These are phyloP conservation scores for Hemibagrus guttatus DNA, from an alignment of 2,797 vertebrate genomes.

Conservation along the genomic window DNA sequence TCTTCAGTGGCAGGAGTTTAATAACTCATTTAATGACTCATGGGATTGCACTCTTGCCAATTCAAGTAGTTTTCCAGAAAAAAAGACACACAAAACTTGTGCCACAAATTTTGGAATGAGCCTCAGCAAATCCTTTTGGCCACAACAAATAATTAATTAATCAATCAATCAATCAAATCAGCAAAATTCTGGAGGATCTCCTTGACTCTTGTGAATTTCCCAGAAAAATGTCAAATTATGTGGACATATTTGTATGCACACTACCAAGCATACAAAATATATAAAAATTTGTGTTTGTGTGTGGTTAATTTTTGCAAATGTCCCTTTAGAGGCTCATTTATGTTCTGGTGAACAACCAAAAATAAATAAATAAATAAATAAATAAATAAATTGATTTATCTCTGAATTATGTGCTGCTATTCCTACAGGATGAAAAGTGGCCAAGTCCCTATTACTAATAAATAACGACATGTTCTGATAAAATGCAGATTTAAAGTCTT, in stretches of 20 bases:
- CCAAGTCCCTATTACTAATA: constrained; percentile 4
- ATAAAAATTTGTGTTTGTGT: background rate
- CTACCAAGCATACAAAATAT: background rate
- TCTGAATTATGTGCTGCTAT: background rate
- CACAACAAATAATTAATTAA: too few relatives aligned
- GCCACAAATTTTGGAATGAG: too few relatives aligned
- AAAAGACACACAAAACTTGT: too few relatives aligned
- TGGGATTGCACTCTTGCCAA: too few relatives aligned
- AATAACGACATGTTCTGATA: constrained; percentile 31
- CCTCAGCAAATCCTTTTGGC: too few relatives aligned
- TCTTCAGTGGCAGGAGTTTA: too few relatives aligned
- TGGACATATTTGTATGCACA: background rate
- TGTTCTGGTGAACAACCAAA: background rate
- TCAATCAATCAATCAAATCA: too few relatives aligned
- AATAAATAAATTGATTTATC: background rate
- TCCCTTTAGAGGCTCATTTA: background rate
- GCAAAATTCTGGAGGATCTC: too few relatives aligned
- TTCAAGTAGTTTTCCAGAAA: too few relatives aligned
- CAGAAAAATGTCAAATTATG: background rate
- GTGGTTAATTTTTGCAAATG: background rate
- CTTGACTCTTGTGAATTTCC: too few relatives aligned
- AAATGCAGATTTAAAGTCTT: constrained; percentile 34
- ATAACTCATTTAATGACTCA: too few relatives aligned
- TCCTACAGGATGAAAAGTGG: background rate
- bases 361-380: background rate